Evolutionary conservation across 1,140 invertebrate genomes (phyloP).

Genomic region (Drosophila funebris): DNA sequence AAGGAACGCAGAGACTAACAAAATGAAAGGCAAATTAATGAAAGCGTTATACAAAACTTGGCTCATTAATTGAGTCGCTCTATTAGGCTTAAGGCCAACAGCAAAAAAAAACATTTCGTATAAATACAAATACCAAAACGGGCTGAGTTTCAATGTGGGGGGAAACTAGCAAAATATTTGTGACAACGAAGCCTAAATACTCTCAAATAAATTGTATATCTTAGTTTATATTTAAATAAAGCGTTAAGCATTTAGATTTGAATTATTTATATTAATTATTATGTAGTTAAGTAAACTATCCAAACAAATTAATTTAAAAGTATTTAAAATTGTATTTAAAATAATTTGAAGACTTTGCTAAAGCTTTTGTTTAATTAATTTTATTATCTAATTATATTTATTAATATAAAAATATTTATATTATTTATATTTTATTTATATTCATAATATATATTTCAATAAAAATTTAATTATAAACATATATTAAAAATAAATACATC

Average conservation of each 20-base stretch:
- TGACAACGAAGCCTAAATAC: not conserved
- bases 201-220: not conserved
- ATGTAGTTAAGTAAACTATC: no score
- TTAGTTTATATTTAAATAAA: not conserved
- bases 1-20: not conserved
- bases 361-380: no score
- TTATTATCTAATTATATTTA: no score
- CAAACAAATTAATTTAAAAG: not conserved
- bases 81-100: conserved; percentile 57
- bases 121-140: conserved; percentile 66
- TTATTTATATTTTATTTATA: no score
- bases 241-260: not conserved
- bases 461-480: no score
- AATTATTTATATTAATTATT: no score
- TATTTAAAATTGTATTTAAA: no score
- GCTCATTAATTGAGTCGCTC: conserved; percentile 77
- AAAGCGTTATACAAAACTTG: conserved; percentile 53
- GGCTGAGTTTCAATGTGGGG: not conserved
- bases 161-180: not conserved
- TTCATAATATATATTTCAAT: no score
- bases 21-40: conserved; percentile 21
- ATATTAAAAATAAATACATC: no score
- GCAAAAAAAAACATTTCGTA: conserved; percentile 53
- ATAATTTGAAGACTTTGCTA: no score
- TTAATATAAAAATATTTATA: no score